These are phyloP conservation scores for Nesidiocoris tenuis DNA, from an alignment of 2,888 invertebrate genomes.

Conservation along the genomic window DNA sequence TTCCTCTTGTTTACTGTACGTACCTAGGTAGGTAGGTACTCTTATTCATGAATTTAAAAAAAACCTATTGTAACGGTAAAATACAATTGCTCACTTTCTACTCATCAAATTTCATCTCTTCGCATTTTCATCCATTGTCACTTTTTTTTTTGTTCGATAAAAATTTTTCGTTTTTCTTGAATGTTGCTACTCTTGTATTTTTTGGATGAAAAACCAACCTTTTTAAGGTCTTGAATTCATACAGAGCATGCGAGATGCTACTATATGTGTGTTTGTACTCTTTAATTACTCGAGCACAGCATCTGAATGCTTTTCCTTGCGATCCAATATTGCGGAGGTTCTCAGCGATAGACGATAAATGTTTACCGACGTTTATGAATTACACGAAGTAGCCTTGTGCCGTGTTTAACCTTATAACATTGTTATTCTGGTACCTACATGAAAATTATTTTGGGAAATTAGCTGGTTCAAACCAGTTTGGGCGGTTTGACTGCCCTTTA, in stretches of 20 bases:
- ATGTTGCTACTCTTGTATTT: not conserved
- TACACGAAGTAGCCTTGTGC: not conserved
- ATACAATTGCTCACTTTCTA: not conserved
- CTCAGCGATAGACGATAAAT: not conserved
- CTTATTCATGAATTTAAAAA: not conserved
- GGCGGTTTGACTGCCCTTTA: too few relatives aligned
- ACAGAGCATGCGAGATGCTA: not conserved
- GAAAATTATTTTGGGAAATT: too few relatives aligned
- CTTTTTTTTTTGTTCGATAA: too few relatives aligned
- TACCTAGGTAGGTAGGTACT: too few relatives aligned
- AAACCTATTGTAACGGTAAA: not conserved
- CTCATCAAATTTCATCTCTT: not conserved
- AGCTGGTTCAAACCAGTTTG: too few relatives aligned
- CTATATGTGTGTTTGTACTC: not conserved
- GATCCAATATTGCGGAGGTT: not conserved
- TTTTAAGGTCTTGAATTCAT: not conserved
- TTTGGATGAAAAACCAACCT: not conserved
- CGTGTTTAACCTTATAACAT: not conserved
- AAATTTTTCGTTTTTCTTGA: too few relatives aligned
- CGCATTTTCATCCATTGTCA: too few relatives aligned
- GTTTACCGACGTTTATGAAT: not conserved
- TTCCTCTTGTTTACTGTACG: not conserved
- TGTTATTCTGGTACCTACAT: too few relatives aligned
- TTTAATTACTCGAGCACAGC: not conserved
- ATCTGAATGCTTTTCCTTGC: not conserved